Evolutionary conservation across 2,888 invertebrate species (phyloP), one percentile per base, ranked within the genome.

Genomic region (Asteroscopus sphinx): DNA sequence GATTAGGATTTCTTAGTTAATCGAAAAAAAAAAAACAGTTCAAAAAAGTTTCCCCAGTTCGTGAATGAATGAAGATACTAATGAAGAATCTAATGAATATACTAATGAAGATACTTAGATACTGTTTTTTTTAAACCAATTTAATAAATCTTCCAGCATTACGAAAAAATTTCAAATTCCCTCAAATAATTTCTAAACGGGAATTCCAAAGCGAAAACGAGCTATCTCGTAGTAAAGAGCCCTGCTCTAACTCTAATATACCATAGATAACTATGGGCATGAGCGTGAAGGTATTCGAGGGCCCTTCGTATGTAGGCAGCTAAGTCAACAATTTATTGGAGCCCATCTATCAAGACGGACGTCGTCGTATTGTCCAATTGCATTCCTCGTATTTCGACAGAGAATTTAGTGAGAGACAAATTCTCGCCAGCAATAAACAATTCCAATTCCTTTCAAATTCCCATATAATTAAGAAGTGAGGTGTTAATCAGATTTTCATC

Each of bases 251-350:
- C 40, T 65, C 55, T 56, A 60, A 63, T 70, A 73, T 63, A 57
- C 52, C 37, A 13, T 53, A 49, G 13, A 36, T 62, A 64, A 41
- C 59, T 59, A 54, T 65, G 39, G 13, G 44, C 45, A 53, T 52
- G 55, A 68, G 63, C 75, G 76, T 77, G 72, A 71, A 77, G 78
- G 79, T 48, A 80, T 81, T 67, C 69, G 54, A 73, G 64, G 52
- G 72, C 73, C 69, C 73, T 63, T 60, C 59, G 48, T 17, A 41
- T 57, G 64, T 62, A 76, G 68, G 77, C 77, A 80, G 79, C 80
- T 80, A 76, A 83, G 81, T 84, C 83, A 82, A 86, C 83, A 83
- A 88, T 89, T 89, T 90, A 89, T 91, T 86, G 84, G 81, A 84
- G 48, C 80, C 82, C 85, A 91, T 91, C 87, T 82, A 88, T 91